phyloP scores from a whole-genome alignment of 2,888 invertebrate species.

The Geophilus truncorum region DNA sequence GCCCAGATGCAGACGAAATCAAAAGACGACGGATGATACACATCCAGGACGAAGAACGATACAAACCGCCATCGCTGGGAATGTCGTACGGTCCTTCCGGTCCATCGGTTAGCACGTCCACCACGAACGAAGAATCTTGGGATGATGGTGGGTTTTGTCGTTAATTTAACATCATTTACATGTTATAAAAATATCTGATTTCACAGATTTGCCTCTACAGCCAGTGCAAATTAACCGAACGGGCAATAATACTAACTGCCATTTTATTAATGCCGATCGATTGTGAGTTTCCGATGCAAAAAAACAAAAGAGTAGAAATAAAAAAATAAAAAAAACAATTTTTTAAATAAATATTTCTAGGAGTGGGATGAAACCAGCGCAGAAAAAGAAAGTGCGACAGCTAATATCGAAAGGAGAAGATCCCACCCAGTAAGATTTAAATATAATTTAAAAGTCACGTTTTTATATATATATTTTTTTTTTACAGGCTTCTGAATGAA shows the following conservation, averaged over 20 bases:
- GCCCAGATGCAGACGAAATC: background rate
- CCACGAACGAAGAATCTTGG: background rate
- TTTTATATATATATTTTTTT: too few relatives aligned
- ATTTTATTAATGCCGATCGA: background rate
- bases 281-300: background rate
- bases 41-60: background rate
- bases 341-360: background rate
- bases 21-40: background rate
- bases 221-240: background rate
- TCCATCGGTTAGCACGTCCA: background rate
- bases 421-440: background rate
- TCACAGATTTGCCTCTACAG: background rate
- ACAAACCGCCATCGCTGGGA: background rate
- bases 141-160: background rate
- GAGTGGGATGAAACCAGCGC: background rate
- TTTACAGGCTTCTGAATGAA: too few relatives aligned
- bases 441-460: too few relatives aligned
- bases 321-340: background rate
- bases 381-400: background rate
- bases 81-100: background rate
- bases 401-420: background rate
- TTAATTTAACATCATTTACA: background rate
- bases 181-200: background rate
- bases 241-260: background rate
- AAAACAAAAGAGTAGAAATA: too few relatives aligned